Evolutionary conservation across 2,797 vertebrate species (phyloP), one percentile per base, ranked within the genome.

Genomic region (Austrolebias charrua): DNA sequence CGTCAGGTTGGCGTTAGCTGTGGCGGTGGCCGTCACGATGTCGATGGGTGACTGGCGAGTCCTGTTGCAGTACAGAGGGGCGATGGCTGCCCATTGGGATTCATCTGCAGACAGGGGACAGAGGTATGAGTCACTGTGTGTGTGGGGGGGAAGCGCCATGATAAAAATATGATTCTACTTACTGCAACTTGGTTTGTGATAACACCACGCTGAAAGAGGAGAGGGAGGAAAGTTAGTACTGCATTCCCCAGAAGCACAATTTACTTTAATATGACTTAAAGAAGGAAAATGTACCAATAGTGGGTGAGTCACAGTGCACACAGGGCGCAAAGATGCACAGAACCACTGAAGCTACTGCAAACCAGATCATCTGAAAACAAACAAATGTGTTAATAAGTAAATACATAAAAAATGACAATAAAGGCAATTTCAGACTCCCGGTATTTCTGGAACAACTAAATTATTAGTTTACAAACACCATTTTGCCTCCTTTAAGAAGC

Each of bases 1-100:
- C 0, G 13, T 81, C 42, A 94, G 76, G 0, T 4, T 72, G 14
- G 15, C 0, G 29, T 90, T 10, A 0, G 0, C 0, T 3, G 7
- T 0, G 1, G 80, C 78, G 0, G 5, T 11, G 0, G 18, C 0
- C 0, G 84, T 51, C 3, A 56, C 11, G 0, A 94, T 93, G 82
- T 94, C 0, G 15, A 94, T 86, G 28, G 93, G 93, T 2, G 93
- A 94, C 73, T 94, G 93, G 0, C 67, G 65, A 3, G 0, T 70
- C 6, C 90, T 86, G 1, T 70, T 89, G 70, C 93, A 94, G 3
- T 1, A 55, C 0, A 44, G 0, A 0, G 52, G 0, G 16, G 29
- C 12, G 5, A 78, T 66, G 0, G 0, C 14, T 0, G 82, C 0
- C 92, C 92, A 93, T 0, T 6, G 51, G 0, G 31, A 0, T 3